A percentile compares a stretch with the other conserved stretches of the same genome.
These are phyloP conservation scores for Alosa alosa DNA, from an alignment of 2,113 vertebrate genomes.

Conservation along the genomic window DNA sequence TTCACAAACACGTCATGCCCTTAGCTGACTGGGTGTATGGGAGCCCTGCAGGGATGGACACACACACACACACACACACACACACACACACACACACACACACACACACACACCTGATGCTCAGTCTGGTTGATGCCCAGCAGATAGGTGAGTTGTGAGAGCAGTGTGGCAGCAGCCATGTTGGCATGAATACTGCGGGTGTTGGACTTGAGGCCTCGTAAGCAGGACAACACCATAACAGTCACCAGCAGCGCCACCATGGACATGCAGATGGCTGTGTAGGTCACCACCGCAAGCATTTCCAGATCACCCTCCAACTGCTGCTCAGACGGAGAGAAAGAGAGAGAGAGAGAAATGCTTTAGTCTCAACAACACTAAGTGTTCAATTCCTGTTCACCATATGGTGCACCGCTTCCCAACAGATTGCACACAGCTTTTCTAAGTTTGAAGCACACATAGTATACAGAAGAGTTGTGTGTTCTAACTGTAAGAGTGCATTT, in stretches of 20 bases:
- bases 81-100: constrained; percentile 4
- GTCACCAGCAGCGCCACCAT: constrained; percentile 86
- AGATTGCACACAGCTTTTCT: too few relatives aligned
- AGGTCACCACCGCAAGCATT: constrained; percentile 88
- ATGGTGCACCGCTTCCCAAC: too few relatives aligned
- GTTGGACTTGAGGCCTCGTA: constrained; percentile 95
- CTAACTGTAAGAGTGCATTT: neutral
- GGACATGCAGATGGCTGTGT: constrained; percentile 83
- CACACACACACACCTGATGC: constrained; percentile 78
- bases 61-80: neutral
- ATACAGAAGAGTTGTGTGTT: neutral
- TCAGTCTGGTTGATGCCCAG: constrained; percentile 92
- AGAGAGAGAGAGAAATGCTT: neutral
- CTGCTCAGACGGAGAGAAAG: constrained; percentile 55
- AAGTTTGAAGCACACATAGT: neutral
- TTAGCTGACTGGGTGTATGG: neutral
- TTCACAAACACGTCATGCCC: neutral
- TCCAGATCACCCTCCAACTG: constrained; percentile 95
- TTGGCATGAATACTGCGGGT: constrained; percentile 92
- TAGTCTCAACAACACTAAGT: neutral
- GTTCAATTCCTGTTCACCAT: too few relatives aligned
- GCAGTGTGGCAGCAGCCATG: constrained; percentile 83
- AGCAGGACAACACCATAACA: constrained; percentile 83
- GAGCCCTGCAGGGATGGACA: neutral
- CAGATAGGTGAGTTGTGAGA: constrained; percentile 91